phyloP scores from a whole-genome alignment of 2,888 invertebrate genomes.

The Eristalinus aeneus region DNA sequence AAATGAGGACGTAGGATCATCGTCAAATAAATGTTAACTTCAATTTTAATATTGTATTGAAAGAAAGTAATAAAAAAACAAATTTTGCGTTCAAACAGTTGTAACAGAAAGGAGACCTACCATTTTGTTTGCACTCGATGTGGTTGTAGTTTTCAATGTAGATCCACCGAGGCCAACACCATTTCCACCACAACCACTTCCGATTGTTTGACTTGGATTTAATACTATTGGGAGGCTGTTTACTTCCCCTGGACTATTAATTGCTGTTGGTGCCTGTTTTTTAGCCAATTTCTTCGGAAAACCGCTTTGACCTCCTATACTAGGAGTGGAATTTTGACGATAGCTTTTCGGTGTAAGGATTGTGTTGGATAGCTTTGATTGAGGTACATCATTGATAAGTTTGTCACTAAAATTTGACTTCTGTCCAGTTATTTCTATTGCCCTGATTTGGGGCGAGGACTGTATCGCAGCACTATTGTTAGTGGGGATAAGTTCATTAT shows the following conservation, averaged over 20 bases:
- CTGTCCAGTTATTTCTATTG: not conserved
- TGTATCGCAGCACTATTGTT: not conserved
- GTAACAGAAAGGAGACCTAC: conserved; percentile 83
- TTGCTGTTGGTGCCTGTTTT: conserved; percentile 72
- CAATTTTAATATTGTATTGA: not conserved
- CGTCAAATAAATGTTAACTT: conserved; percentile 19
- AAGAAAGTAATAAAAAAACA: not conserved
- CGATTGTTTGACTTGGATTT: conserved; percentile 45
- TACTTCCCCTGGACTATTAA: conserved; percentile 71
- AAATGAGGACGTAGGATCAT: conserved; percentile 25
- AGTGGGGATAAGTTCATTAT: conserved; percentile 38
- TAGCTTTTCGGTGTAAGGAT: conserved; percentile 76
- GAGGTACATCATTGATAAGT: not conserved
- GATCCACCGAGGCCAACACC: conserved; percentile 42
- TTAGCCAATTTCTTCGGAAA: conserved; percentile 38
- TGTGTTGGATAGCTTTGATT: conserved; percentile 74
- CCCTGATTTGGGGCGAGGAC: not conserved
- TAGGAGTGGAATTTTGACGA: conserved; percentile 31
- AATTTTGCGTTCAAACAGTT: conserved; percentile 79
- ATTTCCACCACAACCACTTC: conserved; percentile 34
- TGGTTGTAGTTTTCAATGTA: conserved; percentile 71
- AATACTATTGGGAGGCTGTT: conserved; percentile 71
- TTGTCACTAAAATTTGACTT: conserved; percentile 15
- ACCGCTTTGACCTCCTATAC: not conserved
- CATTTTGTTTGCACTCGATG: conserved; percentile 80